Base-by-base conservation (phyloP, 2,113 vertebrate species). In the Petromus typicus region DNA sequence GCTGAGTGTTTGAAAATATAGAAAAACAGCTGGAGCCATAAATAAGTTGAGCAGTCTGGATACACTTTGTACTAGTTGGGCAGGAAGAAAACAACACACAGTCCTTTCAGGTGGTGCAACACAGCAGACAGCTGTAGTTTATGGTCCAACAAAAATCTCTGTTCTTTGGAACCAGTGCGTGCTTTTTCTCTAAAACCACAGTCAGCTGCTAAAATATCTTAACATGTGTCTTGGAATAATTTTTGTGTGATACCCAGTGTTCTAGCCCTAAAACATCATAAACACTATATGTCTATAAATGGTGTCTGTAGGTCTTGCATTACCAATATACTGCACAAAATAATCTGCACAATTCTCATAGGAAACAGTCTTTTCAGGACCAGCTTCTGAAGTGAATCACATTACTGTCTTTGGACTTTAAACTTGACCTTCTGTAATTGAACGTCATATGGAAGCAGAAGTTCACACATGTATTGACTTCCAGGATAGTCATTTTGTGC, bases 151-250 rank as follows among this genome's bases (percentile, higher is more conserved):
- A 8, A 81, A 57, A 71, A 48, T 80, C 86, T 94, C 59, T 87
- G 43, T 89, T 51, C 95, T 93, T 87, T 89, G 86, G 86, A 96
- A 80, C 93, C 37, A 91, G 43, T 71, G 7, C 91, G 80, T 75
- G 51, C 79, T 93, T 18, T 92, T 96, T 75, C 82, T 92, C 75
- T 64, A 90, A 96, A 97, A 92, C 83, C 92, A 73, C 67, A 89
- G 59, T 96, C 89, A 93, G 89, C 96, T 96, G 86, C 94, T 95
- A 75, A 96, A 97, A 94, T 96, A 94, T 48, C 80, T 11, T 90
- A 89, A 90, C 81, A 51, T 95, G 81, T 96, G 92, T 92, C 96
- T 96, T 95, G 82, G 85, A 96, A 95, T 59, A 87, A 67, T 94
- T 93, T 95, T 89, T 90, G 61, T 69, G 75, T 90, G 90, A 85